Base-by-base conservation (phyloP, 1,140 invertebrate species). In the Rhopalosiphum maidis region DNA sequence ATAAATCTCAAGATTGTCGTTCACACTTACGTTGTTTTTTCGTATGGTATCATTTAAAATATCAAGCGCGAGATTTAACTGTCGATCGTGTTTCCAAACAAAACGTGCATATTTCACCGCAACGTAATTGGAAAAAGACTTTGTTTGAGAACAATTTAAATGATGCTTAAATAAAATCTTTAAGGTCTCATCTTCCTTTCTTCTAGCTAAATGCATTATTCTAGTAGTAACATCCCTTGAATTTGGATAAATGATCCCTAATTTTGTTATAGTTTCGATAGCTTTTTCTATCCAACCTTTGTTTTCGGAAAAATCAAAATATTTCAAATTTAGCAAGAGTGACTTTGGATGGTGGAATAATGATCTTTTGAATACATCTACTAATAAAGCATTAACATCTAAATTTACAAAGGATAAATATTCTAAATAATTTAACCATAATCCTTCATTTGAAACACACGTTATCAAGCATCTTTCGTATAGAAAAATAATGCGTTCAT, bases 381-480 rank as follows among this genome's bases (percentile, higher is more conserved):
- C 0, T 30, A 93, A 37, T 86, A 93, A 54, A 93, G 18, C 8
- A 93, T 2, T 93, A 3, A 43, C 91, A 3, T 55, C 35, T 43
- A 54, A 30, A 18, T 22, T 18, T 41, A 55, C 15, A 37, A 35
- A 86, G 41, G 85, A 35, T 25, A 93, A 93, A 86, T 92, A 93
- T 43, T 93, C 91, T 3, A 93, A 43, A 86, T 93, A 93, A 55
- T 25, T 86, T 94, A 99, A 96, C 99, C 99, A 99, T 95, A 99
- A 99, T 94, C 99, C 99, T 95, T 99, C 99, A 95, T 99, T 99
- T 0, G 99, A 95, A 6, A 99, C 99, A 95, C 99, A 99, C 0
- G 99, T 98, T 94, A 99, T 99, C 41, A 99, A 96, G 95, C 99
- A 99, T 83, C 99, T 96, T 95, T 99, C 99, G 95, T 99, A 99